Percentiles rank a stretch among this genome's conserved stretches.
Conservation (phyloP, 1,140 invertebrate genomes). For the Cryptotermes secundus region DNA sequence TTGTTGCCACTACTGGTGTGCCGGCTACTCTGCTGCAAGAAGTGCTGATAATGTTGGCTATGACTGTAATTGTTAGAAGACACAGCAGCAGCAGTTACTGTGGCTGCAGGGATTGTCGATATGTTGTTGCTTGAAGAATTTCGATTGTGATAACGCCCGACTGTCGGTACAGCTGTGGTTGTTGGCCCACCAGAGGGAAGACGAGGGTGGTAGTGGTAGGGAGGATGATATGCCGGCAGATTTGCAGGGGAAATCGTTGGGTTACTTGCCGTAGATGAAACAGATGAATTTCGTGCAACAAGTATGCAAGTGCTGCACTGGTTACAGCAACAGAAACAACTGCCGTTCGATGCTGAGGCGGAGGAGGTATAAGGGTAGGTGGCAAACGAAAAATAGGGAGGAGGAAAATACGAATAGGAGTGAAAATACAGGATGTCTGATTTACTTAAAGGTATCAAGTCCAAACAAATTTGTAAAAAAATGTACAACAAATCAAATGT, state of each 20-base stretch:
- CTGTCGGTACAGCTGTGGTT: neutral
- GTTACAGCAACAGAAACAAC: neutral
- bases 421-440: conserved; percentile 16
- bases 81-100: no score
- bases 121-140: neutral
- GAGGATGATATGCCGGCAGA: neutral
- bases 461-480: no score
- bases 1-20: no score
- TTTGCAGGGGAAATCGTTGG: no score
- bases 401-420: neutral
- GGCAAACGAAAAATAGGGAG: conserved; percentile 15
- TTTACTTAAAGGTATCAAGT: neutral
- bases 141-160: neutral
- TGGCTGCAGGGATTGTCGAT: neutral
- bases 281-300: neutral
- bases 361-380: neutral
- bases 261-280: no score
- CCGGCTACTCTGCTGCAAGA: neutral
- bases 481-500: no score
- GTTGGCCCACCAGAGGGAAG: neutral
- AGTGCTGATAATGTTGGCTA: neutral
- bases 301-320: neutral
- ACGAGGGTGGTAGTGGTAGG: neutral
- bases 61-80: no score
- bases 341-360: neutral